Evolutionary conservation across 2,797 vertebrate species (phyloP), one percentile per base, ranked within the genome.

Genomic region (Acomys russatus): DNA sequence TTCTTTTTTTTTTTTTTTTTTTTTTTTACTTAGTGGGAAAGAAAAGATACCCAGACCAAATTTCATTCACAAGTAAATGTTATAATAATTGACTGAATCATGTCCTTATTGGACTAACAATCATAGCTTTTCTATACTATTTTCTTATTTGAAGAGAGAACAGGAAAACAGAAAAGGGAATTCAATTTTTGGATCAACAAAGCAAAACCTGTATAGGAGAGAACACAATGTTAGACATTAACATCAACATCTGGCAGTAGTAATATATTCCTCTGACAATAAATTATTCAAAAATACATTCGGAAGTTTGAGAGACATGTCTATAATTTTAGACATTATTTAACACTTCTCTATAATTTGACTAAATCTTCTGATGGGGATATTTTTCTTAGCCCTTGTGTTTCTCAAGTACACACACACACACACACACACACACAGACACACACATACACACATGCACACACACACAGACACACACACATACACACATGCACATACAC

Each of bases 161-260:
- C 0, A 20, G 71, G 90, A 89, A 71, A 56, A 8, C 5, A 23
- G 18, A 82, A 54, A 70, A 1, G 33, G 17, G 61, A 28, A n/a
- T 78, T 84, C 2, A 12, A 79, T 96, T 84, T 90, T 94, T 88
- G 18, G 4, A 71, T 66, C 33, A 56, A 59, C 3, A 28, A 49
- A 33, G 44, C 9, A 79, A 90, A 66, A 63, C 6, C 70, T 91
- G 8, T 44, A 15, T 71, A 80, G 35, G 38, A 38, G 38, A 33
- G 89, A 89, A 61, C 25, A 4, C 25, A 49, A 2, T 77, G 64
- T 80, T n/a, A 44, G 56, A 9, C 6, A 82, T 95, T 77, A 89
- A 77, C 59, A 61, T 49, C 5, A 0, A 89, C 77, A 88, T 88
- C 83, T 98, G 92, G 73, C 94, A 95, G 49, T 11, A n/a, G 54